Percentiles rank a stretch among this genome's conserved stretches.
These are phyloP conservation scores for Elgaria multicarinata DNA, from an alignment of 2,113 vertebrate species.

Conservation along the genomic window DNA sequence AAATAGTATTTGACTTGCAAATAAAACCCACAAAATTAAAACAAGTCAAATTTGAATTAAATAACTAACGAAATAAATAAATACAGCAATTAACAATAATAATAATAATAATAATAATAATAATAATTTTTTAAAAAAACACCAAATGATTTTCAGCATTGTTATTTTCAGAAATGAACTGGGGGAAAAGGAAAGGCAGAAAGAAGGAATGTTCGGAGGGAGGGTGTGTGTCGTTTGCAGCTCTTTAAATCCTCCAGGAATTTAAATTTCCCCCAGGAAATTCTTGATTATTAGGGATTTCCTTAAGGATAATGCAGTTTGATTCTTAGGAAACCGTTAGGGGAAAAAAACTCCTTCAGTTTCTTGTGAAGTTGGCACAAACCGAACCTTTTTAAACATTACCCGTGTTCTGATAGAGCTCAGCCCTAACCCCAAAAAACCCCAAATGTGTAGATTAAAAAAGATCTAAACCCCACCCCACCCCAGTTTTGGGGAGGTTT, in stretches of 20 bases:
- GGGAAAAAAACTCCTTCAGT: background rate
- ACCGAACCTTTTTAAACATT: background rate
- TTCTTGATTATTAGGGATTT: background rate
- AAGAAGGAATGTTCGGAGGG: background rate
- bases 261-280: background rate
- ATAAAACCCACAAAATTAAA: background rate
- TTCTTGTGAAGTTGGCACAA: background rate
- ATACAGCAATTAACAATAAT: too few relatives aligned
- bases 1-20: conserved; percentile 49
- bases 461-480: conserved; percentile 49
- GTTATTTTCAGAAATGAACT: background rate
- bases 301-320: background rate
- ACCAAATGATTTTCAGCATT: background rate
- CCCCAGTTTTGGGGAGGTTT: background rate
- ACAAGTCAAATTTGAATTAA: conserved; percentile 20
- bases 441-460: too few relatives aligned
- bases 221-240: background rate
- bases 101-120: too few relatives aligned
- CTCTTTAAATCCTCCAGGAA: too few relatives aligned
- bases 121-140: too few relatives aligned
- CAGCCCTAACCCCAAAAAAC: too few relatives aligned
- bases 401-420: background rate
- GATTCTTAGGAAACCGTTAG: background rate
- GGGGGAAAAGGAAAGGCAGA: background rate
- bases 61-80: too few relatives aligned